Base-by-base conservation (phyloP, 2,797 vertebrate genomes). In the Paratrypauchen microcephalus region DNA sequence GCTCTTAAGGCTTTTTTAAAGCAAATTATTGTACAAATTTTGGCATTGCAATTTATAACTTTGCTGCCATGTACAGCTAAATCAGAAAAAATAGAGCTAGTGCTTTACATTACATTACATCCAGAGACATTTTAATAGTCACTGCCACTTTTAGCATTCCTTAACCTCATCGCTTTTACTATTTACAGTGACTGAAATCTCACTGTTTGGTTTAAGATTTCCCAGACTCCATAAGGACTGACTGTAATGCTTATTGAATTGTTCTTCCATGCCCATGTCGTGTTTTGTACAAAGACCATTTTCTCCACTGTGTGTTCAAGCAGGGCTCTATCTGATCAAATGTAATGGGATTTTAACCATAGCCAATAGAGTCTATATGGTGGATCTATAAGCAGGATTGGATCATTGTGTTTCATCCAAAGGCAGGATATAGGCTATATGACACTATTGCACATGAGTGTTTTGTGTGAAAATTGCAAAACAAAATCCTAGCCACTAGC, bases 311-410 rank as follows among this genome's bases (percentile, higher is more conserved):
- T 30, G 47, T 23, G 28, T 60, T 26, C 5, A 15, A 60, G 15
- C 18, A 23, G 1, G 54, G 16, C 70, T 59, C 69, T 60, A 64
- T 77, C 74, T 66, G 58, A 60, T 60, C 28, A 36, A n/a, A 21
- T 13, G 19, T n/a, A 41, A 69, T 56, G 48, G 39, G 32, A 63
- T 23, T 39, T 3, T 3, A 65, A 70, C 24, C 65, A 32, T 50
- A 4, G n/a, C 54, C 54, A 21, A 55, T 21, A 19, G 4, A 1
- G 9, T 26, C 24, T 24, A 57, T 23, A 24, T n/a, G 41, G 26
- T 1, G 30, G 55, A 62, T 71, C 65, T 62, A 59, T 62, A 45
- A 13, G 61, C 15, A 30, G 0, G 2, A 4, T 69, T 30, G 11
- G 6, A 2, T 32, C 28, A 39, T 39, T 62, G 60, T 62, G 32